Conservation (phyloP, 2,888 invertebrate species). For the Drosophila neonasuta region DNA sequence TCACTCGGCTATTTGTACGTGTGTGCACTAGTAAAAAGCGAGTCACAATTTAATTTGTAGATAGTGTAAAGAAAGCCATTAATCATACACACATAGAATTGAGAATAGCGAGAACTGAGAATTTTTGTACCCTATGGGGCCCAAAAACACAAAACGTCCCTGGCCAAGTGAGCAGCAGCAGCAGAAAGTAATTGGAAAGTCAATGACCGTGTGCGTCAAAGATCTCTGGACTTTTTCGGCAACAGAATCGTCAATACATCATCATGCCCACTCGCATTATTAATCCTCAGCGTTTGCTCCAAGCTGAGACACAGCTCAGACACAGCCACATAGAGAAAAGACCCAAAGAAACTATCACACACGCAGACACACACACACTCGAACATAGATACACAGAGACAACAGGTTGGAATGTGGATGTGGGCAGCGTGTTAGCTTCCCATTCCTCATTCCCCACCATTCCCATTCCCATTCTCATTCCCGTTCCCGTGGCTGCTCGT, state of each 20-base stretch:
- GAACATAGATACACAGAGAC: conserved; percentile 18
- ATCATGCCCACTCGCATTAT: conserved; percentile 68
- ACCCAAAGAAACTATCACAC: conserved; percentile 44
- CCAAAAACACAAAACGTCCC: conserved; percentile 47
- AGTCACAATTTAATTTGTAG: conserved; percentile 41
- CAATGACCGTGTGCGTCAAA: conserved; percentile 58
- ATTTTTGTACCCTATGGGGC: conserved; percentile 41
- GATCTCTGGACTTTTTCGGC: conserved; percentile 74
- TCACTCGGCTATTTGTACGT: background rate
- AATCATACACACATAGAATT: conserved; percentile 53
- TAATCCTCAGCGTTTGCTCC: conserved; percentile 63
- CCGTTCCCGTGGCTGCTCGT: conserved; percentile 44
- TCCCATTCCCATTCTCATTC: conserved; percentile 35
- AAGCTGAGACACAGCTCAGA: conserved; percentile 18
- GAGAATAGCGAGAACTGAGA: background rate
- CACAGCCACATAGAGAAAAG: conserved; percentile 24
- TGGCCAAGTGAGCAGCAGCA: conserved; percentile 26
- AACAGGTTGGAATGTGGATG: conserved; percentile 62
- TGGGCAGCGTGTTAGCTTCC: conserved; percentile 52
- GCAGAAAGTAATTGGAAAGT: conserved; percentile 45
- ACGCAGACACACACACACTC: conserved; percentile 10
- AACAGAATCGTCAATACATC: conserved; percentile 59
- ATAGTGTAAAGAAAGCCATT: conserved; percentile 55
- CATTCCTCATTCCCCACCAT: conserved; percentile 35
- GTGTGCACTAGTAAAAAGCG: conserved; percentile 27